These are phyloP conservation scores for Belgica antarctica DNA, from an alignment of 2,888 invertebrate species.

Conservation along the genomic window DNA sequence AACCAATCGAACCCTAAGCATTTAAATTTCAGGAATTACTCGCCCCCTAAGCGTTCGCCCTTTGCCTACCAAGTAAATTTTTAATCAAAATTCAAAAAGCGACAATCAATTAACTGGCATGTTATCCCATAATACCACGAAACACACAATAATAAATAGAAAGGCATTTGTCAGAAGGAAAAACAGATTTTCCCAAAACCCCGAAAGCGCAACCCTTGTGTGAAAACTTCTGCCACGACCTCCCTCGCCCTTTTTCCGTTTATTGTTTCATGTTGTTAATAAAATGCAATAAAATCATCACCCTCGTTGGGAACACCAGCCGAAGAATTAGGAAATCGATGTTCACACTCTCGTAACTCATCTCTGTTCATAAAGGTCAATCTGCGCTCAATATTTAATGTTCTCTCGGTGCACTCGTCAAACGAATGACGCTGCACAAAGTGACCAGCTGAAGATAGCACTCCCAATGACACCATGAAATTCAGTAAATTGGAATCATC, in stretches of 20 bases:
- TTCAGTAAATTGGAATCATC: conserved; percentile 21
- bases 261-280: conserved; percentile 43
- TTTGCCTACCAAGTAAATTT: not conserved
- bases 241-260: conserved; percentile 15
- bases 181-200: conserved; percentile 39
- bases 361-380: not conserved
- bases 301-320: conserved; percentile 23
- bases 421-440: not conserved
- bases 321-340: conserved; percentile 11
- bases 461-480: conserved; percentile 17
- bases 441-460: conserved; percentile 13
- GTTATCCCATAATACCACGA: conserved; percentile 43
- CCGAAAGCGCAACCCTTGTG: not conserved
- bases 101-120: conserved; percentile 42
- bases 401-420: not conserved
- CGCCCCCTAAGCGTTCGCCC: not conserved
- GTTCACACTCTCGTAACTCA: conserved; percentile 17
- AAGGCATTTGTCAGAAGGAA: conserved; percentile 6
- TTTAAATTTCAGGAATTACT: too few species aligned
- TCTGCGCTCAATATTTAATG: not conserved
- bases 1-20: too few species aligned
- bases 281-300: conserved; percentile 43
- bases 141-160: conserved; percentile 22
- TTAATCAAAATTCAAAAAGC: conserved; percentile 39
- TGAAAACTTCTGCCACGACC: too few species aligned